Conservation (phyloP, 2,888 invertebrate genomes). For the Adelphocoris suturalis region DNA sequence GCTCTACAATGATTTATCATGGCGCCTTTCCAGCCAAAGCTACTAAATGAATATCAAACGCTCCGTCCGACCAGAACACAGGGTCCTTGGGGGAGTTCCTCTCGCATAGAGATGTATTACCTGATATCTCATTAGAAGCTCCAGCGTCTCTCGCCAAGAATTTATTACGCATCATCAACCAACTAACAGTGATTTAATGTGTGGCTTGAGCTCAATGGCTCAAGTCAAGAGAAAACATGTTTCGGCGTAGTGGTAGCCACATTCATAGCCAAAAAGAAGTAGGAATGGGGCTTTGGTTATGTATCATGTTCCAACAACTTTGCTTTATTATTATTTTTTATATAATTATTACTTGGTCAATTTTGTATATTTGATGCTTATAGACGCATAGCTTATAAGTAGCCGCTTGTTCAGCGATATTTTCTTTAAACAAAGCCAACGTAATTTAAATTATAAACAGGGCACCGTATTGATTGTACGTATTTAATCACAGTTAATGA, state of each 20-base stretch:
- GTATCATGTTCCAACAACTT: too few species aligned
- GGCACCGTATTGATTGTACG: too few species aligned
- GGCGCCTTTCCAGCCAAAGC: conserved; percentile 44
- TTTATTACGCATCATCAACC: conserved; percentile 62
- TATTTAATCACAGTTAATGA: too few species aligned
- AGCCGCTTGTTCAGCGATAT: too few species aligned
- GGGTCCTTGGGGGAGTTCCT: background rate
- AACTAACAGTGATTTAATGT: conserved; percentile 61
- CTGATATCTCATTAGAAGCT: conserved; percentile 58
- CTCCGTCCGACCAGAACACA: conserved; percentile 21
- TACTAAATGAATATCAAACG: conserved; percentile 63
- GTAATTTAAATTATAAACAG: too few species aligned
- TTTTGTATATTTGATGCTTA: too few species aligned
- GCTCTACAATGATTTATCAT: conserved; percentile 57
- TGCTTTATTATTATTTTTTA: too few species aligned
- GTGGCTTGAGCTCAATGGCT: conserved; percentile 40
- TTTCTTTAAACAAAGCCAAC: too few species aligned
- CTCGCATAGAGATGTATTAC: conserved; percentile 62
- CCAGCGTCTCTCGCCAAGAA: conserved; percentile 48
- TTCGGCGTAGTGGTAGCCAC: background rate
- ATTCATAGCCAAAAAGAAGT: too few species aligned
- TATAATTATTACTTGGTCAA: too few species aligned
- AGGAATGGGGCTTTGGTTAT: too few species aligned
- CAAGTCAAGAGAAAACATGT: background rate
- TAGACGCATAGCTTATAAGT: too few species aligned